Evolutionary conservation across 2,113 vertebrate species (phyloP).

Genomic region (Xyrauchen texanus): DNA sequence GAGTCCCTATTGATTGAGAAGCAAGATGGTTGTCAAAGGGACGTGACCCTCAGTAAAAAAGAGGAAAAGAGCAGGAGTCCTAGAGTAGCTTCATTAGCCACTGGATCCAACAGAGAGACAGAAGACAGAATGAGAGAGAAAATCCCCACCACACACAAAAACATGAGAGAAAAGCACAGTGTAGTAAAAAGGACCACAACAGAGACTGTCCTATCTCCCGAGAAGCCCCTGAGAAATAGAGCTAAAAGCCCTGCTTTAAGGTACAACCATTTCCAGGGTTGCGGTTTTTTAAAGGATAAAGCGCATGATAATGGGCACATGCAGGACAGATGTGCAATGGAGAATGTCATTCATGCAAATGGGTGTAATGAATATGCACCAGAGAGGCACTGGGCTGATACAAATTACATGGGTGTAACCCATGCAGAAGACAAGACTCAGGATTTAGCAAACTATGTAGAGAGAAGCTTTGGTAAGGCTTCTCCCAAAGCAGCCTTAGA

Average conservation of each 20-base stretch:
- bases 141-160: constrained; percentile 29
- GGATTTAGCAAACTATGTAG: constrained; percentile 32
- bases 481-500: constrained; percentile 42
- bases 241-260: constrained; percentile 40
- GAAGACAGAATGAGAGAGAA: constrained; percentile 43
- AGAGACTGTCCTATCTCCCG: constrained; percentile 54
- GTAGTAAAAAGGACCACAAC: constrained; percentile 46
- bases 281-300: constrained; percentile 20
- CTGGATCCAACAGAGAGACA: constrained; percentile 58
- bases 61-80: constrained; percentile 64
- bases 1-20: constrained; percentile 96
- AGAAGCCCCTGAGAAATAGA: constrained; percentile 58
- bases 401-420: constrained; percentile 25
- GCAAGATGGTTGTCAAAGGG: constrained; percentile 82
- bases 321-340: constrained; percentile 38
- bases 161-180: constrained; percentile 28
- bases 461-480: constrained; percentile 36
- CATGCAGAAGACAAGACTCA: constrained; percentile 46
- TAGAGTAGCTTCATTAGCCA: constrained; percentile 62
- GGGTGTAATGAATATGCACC: constrained; percentile 62
- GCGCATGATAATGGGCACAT: constrained; percentile 44
- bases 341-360: constrained; percentile 64
- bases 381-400: constrained; percentile 27
- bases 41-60: constrained; percentile 75
- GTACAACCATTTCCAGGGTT: constrained; percentile 27